phyloP scores from a whole-genome alignment of 2,888 invertebrate species.

The Rhagonycha lutea region DNA sequence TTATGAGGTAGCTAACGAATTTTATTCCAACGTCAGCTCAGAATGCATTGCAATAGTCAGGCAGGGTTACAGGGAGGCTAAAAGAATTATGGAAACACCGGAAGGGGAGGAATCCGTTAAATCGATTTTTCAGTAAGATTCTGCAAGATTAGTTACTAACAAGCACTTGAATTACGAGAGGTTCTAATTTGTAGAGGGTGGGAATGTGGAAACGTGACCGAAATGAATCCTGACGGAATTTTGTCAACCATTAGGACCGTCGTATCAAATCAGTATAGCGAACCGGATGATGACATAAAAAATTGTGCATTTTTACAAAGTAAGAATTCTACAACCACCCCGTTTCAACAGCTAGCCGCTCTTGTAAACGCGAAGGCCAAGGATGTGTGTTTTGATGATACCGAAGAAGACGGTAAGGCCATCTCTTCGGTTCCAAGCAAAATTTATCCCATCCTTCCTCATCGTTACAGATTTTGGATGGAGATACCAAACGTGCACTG shows the following conservation, averaged over 20 bases:
- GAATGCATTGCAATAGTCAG: constrained; percentile 55
- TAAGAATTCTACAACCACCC: constrained; percentile 4
- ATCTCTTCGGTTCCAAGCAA: neutral
- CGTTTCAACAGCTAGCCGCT: constrained; percentile 10
- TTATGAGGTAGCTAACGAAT: constrained; percentile 58
- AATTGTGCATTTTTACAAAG: constrained; percentile 12
- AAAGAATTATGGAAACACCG: constrained; percentile 43
- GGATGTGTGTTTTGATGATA: constrained; percentile 14
- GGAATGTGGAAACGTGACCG: neutral
- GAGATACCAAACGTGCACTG: constrained; percentile 84
- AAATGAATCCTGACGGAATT: neutral
- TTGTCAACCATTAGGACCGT: neutral
- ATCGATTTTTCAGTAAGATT: constrained; percentile 57
- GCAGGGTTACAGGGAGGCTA: constrained; percentile 50
- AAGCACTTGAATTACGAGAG: neutral
- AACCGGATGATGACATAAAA: neutral
- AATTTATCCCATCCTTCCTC: neutral
- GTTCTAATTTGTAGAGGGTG: neutral
- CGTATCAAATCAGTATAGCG: constrained; percentile 10
- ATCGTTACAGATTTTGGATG: constrained; percentile 63
- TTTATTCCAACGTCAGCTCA: constrained; percentile 50
- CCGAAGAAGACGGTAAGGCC: constrained; percentile 8
- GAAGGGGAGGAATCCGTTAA: constrained; percentile 51
- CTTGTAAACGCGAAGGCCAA: neutral
- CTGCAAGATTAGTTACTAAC: neutral